Conservation (phyloP, 2,797 vertebrate genomes). For the Emys orbicularis region DNA sequence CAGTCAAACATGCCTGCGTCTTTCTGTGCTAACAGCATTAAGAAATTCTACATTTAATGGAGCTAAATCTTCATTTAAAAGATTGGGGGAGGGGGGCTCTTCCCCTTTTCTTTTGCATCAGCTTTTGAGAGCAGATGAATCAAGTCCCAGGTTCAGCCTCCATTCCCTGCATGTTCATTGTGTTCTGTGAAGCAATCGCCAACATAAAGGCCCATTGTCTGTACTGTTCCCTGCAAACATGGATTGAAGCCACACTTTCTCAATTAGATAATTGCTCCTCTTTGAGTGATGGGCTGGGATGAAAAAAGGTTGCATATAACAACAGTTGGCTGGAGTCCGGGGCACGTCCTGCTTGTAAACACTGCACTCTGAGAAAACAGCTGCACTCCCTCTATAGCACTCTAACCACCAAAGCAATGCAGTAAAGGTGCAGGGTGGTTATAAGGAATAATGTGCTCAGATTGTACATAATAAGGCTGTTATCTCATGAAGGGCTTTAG, state of each 20-base stretch:
- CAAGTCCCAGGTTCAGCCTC: background rate
- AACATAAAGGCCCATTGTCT: background rate
- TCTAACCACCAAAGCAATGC: background rate
- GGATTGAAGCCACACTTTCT: background rate
- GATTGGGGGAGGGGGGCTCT: fast-evolving
- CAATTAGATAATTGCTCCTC: background rate
- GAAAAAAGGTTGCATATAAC: fast-evolving
- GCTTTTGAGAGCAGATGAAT: background rate
- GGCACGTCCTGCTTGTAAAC: fast-evolving
- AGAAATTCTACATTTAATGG: background rate
- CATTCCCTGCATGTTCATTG: background rate
- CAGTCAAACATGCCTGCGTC: background rate
- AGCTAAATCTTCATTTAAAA: background rate
- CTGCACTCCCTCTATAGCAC: background rate
- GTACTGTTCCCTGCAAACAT: background rate
- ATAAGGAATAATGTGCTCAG: background rate
- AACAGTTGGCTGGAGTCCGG: fast-evolving
- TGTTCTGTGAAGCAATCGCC: background rate
- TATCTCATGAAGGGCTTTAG: background rate
- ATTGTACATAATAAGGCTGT: background rate
- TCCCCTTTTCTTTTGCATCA: background rate
- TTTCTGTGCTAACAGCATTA: background rate
- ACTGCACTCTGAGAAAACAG: fast-evolving
- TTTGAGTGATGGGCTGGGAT: fast-evolving
- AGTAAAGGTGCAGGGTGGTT: background rate